Percentiles rank a stretch among this genome's conserved stretches.
phyloP scores from a whole-genome alignment of 2,888 invertebrate species.

The Megaustenia siamemsis region DNA sequence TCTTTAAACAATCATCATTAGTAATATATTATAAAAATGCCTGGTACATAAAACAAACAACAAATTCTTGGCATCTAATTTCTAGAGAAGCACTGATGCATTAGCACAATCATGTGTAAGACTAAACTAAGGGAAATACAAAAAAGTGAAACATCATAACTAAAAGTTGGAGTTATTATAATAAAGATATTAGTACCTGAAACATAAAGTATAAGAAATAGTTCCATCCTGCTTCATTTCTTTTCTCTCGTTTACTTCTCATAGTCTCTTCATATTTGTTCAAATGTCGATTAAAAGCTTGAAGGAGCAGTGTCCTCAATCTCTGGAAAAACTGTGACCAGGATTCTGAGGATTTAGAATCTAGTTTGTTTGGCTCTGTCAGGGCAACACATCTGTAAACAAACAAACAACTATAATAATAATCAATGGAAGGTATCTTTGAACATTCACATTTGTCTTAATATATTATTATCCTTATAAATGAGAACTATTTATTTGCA shows the following conservation, averaged over 20 bases:
- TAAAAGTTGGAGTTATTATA: too few relatives aligned
- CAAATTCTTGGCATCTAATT: too few relatives aligned
- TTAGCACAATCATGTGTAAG: too few relatives aligned
- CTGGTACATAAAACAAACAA: too few relatives aligned
- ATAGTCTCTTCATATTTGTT: slow-evolving; percentile 92
- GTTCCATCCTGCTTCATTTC: slow-evolving; percentile 95
- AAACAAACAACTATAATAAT: background rate
- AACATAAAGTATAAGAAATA: slow-evolving; percentile 96
- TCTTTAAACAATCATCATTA: too few relatives aligned
- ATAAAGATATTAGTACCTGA: slow-evolving; percentile 87
- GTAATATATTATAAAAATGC: too few relatives aligned
- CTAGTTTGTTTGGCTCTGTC: slow-evolving; percentile 93
- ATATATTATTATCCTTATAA: too few relatives aligned
- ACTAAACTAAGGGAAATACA: too few relatives aligned
- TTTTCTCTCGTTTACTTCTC: slow-evolving; percentile 91
- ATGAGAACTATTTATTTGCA: too few relatives aligned
- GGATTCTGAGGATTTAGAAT: slow-evolving; percentile 89
- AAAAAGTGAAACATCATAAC: too few relatives aligned
- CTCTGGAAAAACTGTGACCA: slow-evolving; percentile 92
- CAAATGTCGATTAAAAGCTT: slow-evolving; percentile 92
- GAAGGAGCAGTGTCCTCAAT: slow-evolving; percentile 89
- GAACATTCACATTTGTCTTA: background rate
- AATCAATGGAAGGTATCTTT: background rate
- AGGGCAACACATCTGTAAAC: slow-evolving; percentile 89
- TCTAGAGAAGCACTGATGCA: too few relatives aligned